These are phyloP conservation scores for Fulmarus glacialis DNA, from an alignment of 2,113 vertebrate species.

Conservation along the genomic window DNA sequence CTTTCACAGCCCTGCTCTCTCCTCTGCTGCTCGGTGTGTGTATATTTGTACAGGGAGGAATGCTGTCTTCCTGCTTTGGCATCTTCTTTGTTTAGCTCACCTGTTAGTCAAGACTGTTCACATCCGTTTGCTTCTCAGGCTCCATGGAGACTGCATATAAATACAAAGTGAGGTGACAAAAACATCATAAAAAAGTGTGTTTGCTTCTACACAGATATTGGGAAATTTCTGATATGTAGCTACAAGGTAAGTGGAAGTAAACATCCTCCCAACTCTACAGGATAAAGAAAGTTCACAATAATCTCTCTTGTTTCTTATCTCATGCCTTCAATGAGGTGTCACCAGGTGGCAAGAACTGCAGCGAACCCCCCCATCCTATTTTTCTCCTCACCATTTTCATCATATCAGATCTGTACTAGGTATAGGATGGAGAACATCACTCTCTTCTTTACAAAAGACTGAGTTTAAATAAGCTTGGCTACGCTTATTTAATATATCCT, in stretches of 20 bases:
- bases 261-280: conserved; percentile 27
- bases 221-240: conserved; percentile 39
- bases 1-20: background rate
- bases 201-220: conserved; percentile 56
- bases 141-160: conserved; percentile 47
- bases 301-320: conserved; percentile 67
- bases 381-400: background rate
- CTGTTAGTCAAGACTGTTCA: conserved; percentile 27
- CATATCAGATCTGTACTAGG: background rate
- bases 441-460: background rate
- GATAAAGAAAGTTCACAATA: conserved; percentile 51
- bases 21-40: background rate
- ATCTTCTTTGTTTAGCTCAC: conserved; percentile 17
- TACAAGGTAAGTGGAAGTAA: conserved; percentile 55
- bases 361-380: background rate
- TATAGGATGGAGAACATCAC: background rate
- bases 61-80: conserved; percentile 22
- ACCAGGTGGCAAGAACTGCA: background rate
- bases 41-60: conserved; percentile 13
- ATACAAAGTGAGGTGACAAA: conserved; percentile 45
- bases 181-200: conserved; percentile 42
- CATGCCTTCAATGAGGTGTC: background rate
- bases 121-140: conserved; percentile 31
- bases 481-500: background rate
- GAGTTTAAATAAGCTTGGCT: background rate